Evolutionary conservation across 2,888 invertebrate genomes (phyloP), one percentile per base, ranked within the genome.

Genomic region (Aphidius colemani): DNA sequence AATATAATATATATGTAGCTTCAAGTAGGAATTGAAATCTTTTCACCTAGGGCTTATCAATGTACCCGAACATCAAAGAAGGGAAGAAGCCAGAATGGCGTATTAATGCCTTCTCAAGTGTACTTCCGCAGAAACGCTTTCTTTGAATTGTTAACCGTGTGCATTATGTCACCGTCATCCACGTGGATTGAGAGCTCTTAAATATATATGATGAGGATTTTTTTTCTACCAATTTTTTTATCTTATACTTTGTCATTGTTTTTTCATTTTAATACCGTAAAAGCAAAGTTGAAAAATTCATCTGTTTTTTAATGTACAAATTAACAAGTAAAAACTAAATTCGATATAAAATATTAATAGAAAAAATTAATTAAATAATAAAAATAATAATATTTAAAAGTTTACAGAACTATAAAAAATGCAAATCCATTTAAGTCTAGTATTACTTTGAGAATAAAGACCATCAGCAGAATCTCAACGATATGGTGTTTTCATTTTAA

Each of bases 31-130:
- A 57, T 46, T 46, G 30, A 57, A 57, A 57, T 57, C 57, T 18
- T 46, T 57, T n/a, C 45, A 39, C 46, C 46, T 9, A 7, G 41
- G 48, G 61, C 53, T 61, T 61, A 61, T 61, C 61, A 61, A 61
- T 61, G 48, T 53, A 48, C 40, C 48, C 45, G 30, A 48, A 53
- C 53, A 61, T 61, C 53, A 61, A 53, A 61, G 53, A 53, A 44
- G 44, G 30, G 59, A 55, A 57, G 57, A 46, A 11, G n/a, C 18
- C 53, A 53, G 11, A 55, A 13, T 13, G 53, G 45, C 67, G 67
- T 65, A 65, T 68, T 70, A 73, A 74, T 71, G 69, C 71, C 67
- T 57, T 66, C 65, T 70, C 69, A 70, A 71, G 70, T 71, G 69
- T 64, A 64, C 70, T 69, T 66, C 67, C 68, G 66, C 55, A 64